Evolutionary conservation across 2,797 vertebrate species (phyloP).

Genomic region (Enteromius radiatus): DNA sequence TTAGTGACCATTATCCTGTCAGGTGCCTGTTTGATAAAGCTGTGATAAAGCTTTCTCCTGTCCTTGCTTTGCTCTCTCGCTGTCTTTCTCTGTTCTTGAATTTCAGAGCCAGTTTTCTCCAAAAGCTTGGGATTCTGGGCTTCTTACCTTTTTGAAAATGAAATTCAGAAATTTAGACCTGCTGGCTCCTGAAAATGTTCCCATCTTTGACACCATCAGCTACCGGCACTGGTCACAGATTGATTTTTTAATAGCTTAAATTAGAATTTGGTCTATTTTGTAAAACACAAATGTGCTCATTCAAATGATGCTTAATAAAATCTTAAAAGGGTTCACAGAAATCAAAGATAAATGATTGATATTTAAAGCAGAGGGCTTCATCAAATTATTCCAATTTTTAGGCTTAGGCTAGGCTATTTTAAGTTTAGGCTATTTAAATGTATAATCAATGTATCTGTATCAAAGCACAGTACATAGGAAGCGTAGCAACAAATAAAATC

Average conservation of each 20-base stretch:
- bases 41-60: slow-evolving; percentile 33
- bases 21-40: slow-evolving; percentile 26
- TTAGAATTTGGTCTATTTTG: not conserved
- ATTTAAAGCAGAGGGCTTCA: not conserved
- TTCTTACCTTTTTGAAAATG: not conserved
- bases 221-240: not conserved
- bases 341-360: not conserved
- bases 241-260: not conserved
- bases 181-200: not conserved
- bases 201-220: not conserved
- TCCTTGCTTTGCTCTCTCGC: slow-evolving; percentile 21
- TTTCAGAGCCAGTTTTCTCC: not conserved
- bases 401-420: too few species aligned
- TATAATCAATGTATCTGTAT: not conserved
- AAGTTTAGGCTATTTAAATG: not conserved
- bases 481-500: not conserved
- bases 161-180: not conserved
- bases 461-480: not conserved
- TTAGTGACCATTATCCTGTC: slow-evolving; percentile 40
- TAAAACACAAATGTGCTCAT: not conserved
- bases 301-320: not conserved
- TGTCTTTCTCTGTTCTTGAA: slow-evolving; percentile 24
- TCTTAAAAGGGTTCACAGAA: not conserved
- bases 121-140: not conserved
- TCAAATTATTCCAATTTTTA: not conserved